Base-by-base conservation (phyloP, 1,140 invertebrate species). In the Drosophila tani region DNA sequence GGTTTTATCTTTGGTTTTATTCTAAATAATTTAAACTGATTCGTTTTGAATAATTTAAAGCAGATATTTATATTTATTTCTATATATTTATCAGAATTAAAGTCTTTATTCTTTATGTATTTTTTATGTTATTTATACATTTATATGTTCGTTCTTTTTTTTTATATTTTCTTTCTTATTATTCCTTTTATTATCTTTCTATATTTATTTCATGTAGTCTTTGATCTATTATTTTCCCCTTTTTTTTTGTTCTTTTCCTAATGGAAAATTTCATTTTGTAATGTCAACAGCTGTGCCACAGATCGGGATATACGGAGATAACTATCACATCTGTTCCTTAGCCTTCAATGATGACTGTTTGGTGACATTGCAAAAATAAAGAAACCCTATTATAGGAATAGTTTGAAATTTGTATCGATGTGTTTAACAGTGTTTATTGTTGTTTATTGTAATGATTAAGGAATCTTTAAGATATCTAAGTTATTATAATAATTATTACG, bases 291-390 rank as follows among this genome's bases (percentile, higher is more conserved):
- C 35, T 68, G 65, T 47, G 45, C 14, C 1, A 6, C 12, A 63
- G 11, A 50, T 68, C 27, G 12, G 24, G 14, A 53, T 69, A 53
- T 45, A 1, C 45, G 5, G 8, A 27, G 65, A 71, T 71, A 71
- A 27, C 43, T 32, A 70, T 58, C 38, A 19, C 12, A 41, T 11
- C 9, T 40, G 35, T 9, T 7, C 19, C n/a, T 41, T 38, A 29
- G n/a, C 5, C 8, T 8, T 21, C 12, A 0, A 11, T 45, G 41
- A 47, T 47, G 32, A 56, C 11, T 57, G 9, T 21, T 19, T 19
- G 1, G 32, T 58, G 66, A 73, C 4, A 5, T 27, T 19, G 7
- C 43, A 9, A 70, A 41, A 15, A 58, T 70, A 19, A 17, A 9
- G 0, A 24, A 41, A 47, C 12, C 8, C 11, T 32, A 2, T 19